Conservation (phyloP, 2,888 invertebrate species). For the Stegana nigrithorax region DNA sequence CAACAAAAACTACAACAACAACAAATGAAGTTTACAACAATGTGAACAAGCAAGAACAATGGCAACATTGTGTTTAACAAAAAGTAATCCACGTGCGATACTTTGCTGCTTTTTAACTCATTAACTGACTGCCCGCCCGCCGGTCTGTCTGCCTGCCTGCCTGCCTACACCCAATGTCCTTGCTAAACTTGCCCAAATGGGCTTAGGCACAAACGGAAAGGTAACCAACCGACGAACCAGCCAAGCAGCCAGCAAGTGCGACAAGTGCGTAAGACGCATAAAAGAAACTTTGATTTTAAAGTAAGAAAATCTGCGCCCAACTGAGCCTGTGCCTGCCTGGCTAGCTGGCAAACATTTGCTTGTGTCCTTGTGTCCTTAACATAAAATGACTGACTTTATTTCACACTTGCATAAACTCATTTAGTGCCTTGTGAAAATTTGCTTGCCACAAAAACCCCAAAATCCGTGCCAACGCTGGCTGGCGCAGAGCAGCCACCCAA, state of each 20-base stretch:
- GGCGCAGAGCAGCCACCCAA: background rate
- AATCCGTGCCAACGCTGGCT: background rate
- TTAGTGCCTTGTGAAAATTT: conserved; percentile 49
- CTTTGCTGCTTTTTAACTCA: conserved; percentile 47
- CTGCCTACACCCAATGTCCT: too few relatives aligned
- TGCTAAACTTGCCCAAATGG: conserved; percentile 13
- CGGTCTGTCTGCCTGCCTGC: background rate
- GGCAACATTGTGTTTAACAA: too few relatives aligned
- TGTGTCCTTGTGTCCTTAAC: too few relatives aligned
- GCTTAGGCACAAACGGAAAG: background rate
- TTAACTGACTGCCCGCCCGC: too few relatives aligned
- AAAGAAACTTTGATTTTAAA: conserved; percentile 16
- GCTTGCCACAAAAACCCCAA: conserved; percentile 12
- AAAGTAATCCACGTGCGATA: conserved; percentile 51
- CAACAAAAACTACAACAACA: conserved; percentile 34
- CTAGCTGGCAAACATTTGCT: too few relatives aligned
- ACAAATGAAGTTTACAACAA: conserved; percentile 51
- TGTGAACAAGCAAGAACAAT: conserved; percentile 16
- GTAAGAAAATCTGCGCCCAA: background rate
- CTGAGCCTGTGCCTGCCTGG: conserved; percentile 1
- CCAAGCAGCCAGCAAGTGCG: background rate
- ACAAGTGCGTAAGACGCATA: background rate
- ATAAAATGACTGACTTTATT: conserved; percentile 61
- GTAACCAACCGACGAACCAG: background rate
- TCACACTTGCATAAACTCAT: conserved; percentile 62